phyloP scores from a whole-genome alignment of 2,113 vertebrate species.

The Scartelaos histophorus region DNA sequence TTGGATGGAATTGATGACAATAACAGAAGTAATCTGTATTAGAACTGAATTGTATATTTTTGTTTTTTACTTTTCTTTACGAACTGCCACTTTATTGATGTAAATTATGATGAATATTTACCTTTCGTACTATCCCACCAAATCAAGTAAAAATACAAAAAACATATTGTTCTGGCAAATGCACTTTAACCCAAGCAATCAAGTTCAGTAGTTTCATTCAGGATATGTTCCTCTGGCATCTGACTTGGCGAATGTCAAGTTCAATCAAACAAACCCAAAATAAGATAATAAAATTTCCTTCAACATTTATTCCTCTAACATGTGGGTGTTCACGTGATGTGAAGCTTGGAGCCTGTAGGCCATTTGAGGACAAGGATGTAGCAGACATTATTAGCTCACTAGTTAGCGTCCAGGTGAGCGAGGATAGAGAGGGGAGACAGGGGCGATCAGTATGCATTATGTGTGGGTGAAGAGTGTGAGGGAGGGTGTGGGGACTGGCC shows the following conservation, averaged over 20 bases:
- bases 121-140: too few species aligned
- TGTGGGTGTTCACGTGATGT: neutral
- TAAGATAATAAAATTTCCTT: neutral
- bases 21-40: too few species aligned
- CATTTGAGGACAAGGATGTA: conserved; percentile 28
- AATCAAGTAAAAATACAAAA: too few species aligned
- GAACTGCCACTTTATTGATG: too few species aligned
- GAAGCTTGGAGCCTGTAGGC: conserved; percentile 10
- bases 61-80: too few species aligned
- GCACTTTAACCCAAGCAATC: too few species aligned
- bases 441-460: conserved; percentile 25
- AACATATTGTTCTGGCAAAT: too few species aligned
- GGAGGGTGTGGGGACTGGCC: neutral
- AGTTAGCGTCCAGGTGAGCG: conserved; percentile 47
- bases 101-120: too few species aligned
- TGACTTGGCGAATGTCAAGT: neutral
- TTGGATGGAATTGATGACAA: too few species aligned
- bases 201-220: too few species aligned
- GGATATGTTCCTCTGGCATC: neutral
- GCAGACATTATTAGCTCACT: conserved; percentile 18
- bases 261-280: neutral
- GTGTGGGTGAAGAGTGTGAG: conserved; percentile 13
- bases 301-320: neutral
- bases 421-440: conserved; percentile 28
- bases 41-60: too few species aligned